Evolutionary conservation across 2,797 vertebrate species (phyloP).

Genomic region (Parauchenoglanis punctatus): DNA sequence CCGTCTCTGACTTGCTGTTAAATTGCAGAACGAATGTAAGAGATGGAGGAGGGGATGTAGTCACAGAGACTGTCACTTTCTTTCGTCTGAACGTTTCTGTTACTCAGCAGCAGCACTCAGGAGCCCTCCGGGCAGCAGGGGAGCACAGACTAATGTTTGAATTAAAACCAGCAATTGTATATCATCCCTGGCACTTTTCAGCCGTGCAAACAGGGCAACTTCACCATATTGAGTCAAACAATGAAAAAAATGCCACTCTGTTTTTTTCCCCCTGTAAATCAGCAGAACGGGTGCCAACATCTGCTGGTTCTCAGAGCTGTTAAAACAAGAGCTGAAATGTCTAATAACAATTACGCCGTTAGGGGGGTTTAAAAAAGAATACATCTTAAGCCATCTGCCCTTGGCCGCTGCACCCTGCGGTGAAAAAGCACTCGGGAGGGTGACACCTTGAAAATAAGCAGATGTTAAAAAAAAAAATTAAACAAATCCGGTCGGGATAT

Average conservation of each 20-base stretch:
- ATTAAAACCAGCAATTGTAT: constrained; percentile 80
- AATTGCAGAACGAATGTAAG: constrained; percentile 57
- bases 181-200: constrained; percentile 79
- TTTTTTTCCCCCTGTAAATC: constrained; percentile 75
- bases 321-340: constrained; percentile 85
- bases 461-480: constrained; percentile 93
- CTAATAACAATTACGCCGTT: constrained; percentile 82
- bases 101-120: constrained; percentile 66
- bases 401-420: constrained; percentile 73
- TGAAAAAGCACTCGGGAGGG: constrained; percentile 76
- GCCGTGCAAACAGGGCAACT: constrained; percentile 83
- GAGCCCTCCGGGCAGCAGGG: constrained; percentile 66
- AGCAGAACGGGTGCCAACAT: constrained; percentile 85
- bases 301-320: constrained; percentile 97
- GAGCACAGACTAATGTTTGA: constrained; percentile 77
- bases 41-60: constrained; percentile 52
- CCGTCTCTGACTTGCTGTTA: constrained; percentile 65
- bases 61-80: constrained; percentile 63
- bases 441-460: constrained; percentile 99
- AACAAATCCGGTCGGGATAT: constrained; percentile 93
- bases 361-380: constrained; percentile 74
- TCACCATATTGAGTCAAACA: constrained; percentile 99
- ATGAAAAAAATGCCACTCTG: constrained; percentile 86
- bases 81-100: constrained; percentile 72
- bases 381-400: constrained; percentile 72